Base-by-base conservation (phyloP, 2,113 vertebrate genomes). In the Carettochelys insculpta region DNA sequence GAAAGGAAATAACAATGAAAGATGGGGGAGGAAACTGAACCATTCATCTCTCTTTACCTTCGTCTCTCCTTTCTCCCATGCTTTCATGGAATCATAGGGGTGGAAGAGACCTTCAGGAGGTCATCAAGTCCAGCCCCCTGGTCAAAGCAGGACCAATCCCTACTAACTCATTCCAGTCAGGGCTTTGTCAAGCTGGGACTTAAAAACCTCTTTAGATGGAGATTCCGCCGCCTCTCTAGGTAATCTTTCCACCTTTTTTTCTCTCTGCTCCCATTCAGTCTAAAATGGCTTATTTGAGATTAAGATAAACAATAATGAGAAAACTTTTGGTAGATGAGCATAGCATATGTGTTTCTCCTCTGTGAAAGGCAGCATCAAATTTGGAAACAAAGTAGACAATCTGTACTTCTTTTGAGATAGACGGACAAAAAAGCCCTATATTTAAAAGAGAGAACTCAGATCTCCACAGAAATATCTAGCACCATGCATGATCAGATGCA, bases 221-320 rank as follows among this genome's bases (percentile, higher is more conserved):
- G n/a, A n/a, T n/a, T n/a, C n/a, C n/a, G n/a, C n/a, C n/a, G n/a
- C n/a, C n/a, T n/a, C n/a, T n/a, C n/a, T n/a, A n/a, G n/a, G n/a
- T n/a, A n/a, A n/a, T n/a, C n/a, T n/a, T n/a, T n/a, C n/a, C 24
- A 45, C 5, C 5, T 1, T 76, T 90, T 86, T 7, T 3, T 2
- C 1, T 3, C 1, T 41, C 1, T 68, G n/a, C 0, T 3, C 0
- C 2, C 3, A 43, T 0, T 1, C 19, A 79, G 34, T 53, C 10
- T 83, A 45, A 90, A 94, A 78, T 76, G 2, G 50, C 5, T 80
- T 68, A 68, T 38, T 68, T n/a, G 31, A 43, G 5, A 84, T n/a
- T 54, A 77, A 48, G 5, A 22, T 84, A 41, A 75, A 77, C n/a
- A 38, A 22, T 68, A 29, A 68, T 38, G 61, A 84, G 48, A 34